Conservation (phyloP, 2,113 vertebrate genomes). For the Mastomys natalensis region DNA sequence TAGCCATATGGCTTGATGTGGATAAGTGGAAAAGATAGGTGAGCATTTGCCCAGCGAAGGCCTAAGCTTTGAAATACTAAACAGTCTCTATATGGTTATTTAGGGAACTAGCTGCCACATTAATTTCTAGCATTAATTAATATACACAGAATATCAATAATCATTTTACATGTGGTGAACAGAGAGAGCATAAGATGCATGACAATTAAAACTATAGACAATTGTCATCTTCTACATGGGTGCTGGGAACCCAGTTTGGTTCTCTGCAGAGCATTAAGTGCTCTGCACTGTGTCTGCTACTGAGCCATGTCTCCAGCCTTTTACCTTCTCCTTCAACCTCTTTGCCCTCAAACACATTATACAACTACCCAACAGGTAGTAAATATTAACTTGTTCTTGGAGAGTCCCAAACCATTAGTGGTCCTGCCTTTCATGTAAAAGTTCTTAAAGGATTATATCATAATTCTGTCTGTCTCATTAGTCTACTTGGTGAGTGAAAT, state of each 20-base stretch:
- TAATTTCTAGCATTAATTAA: too few relatives aligned
- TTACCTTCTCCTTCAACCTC: neutral
- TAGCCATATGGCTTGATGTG: too few relatives aligned
- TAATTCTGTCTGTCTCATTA: neutral
- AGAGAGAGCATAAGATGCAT: neutral
- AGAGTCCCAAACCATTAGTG: neutral
- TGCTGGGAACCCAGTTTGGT: neutral
- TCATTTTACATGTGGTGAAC: too few relatives aligned
- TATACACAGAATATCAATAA: too few relatives aligned
- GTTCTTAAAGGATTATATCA: accelerated
- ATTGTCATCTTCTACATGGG: neutral
- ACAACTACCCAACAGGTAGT: neutral
- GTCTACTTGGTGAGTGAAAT: neutral
- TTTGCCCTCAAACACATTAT: neutral
- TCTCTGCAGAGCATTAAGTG: neutral
- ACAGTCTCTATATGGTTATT: too few relatives aligned
- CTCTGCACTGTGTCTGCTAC: neutral
- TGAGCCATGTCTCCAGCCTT: neutral
- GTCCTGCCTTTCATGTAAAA: neutral
- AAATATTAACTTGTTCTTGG: neutral
- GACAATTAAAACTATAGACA: neutral
- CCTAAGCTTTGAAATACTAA: too few relatives aligned
- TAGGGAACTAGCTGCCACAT: too few relatives aligned
- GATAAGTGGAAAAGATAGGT: too few relatives aligned
- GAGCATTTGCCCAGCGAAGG: too few relatives aligned